Evolutionary conservation across 1,140 invertebrate species (phyloP).

Genomic region (Saccostrea glomerata): DNA sequence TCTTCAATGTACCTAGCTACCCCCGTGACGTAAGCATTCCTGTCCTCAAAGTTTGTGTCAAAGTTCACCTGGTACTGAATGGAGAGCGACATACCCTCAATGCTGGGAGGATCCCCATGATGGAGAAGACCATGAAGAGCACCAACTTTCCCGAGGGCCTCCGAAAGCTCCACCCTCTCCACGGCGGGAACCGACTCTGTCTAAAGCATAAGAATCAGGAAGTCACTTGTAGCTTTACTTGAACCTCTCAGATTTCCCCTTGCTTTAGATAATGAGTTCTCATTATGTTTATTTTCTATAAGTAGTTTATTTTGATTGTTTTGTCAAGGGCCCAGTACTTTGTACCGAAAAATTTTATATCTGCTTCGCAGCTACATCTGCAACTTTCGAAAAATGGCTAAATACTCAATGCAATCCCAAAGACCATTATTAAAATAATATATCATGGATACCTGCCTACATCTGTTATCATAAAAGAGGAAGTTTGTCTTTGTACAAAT

Average conservation of each 20-base stretch:
- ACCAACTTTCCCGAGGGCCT: conserved; percentile 98
- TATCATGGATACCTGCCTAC: too few relatives aligned
- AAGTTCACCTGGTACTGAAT: conserved; percentile 93
- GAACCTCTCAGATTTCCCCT: background rate
- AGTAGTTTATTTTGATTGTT: background rate
- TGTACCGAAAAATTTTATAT: conserved; percentile 1
- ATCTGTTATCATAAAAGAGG: too few relatives aligned
- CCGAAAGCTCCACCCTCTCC: conserved; percentile 82
- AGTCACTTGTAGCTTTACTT: background rate
- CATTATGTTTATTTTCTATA: background rate
- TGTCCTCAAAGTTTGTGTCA: conserved; percentile 85
- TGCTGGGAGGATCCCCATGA: conserved; percentile 98
- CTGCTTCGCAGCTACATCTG: background rate
- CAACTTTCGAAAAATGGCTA: background rate
- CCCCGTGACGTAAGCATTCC: conserved; percentile 98
- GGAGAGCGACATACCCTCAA: conserved; percentile 97
- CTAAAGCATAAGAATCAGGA: background rate
- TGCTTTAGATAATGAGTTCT: background rate
- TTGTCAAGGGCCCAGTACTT: background rate
- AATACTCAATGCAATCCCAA: too few relatives aligned
- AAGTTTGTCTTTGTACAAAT: too few relatives aligned
- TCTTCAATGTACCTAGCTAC: conserved; percentile 99
- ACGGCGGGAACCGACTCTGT: background rate
- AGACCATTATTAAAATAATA: too few relatives aligned
- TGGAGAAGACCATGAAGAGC: conserved; percentile 97